phyloP scores from a whole-genome alignment of 2,888 invertebrate species.

The Aphidius colemani region DNA sequence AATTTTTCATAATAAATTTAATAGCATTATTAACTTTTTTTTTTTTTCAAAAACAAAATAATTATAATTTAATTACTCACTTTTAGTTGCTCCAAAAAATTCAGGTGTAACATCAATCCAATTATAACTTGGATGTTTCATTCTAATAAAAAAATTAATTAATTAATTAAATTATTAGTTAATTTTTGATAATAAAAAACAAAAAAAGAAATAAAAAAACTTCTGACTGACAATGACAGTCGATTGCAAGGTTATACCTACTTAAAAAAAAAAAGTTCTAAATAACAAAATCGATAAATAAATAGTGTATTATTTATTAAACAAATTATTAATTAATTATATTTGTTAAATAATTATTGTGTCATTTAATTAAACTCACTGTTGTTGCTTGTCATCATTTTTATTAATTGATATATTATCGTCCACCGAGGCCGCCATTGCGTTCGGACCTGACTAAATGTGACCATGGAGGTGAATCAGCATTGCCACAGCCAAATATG shows the following conservation, averaged over 20 bases:
- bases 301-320: constrained; percentile 5
- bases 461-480: no score
- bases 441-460: constrained; percentile 35
- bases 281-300: constrained; percentile 3
- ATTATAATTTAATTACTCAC: constrained; percentile 48
- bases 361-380: constrained; percentile 45
- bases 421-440: constrained; percentile 54
- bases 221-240: constrained; percentile 14
- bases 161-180: constrained; percentile 11
- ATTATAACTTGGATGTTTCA: constrained; percentile 60
- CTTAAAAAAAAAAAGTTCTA: constrained; percentile 1
- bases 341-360: constrained; percentile 1
- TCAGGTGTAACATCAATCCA: constrained; percentile 74
- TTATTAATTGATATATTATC: constrained; percentile 52
- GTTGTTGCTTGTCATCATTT: constrained; percentile 51
- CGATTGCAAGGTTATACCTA: constrained; percentile 28
- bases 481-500: no score
- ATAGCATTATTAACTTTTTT: no score
- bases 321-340: neutral
- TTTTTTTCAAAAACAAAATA: no score
- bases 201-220: no score
- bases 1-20: no score
- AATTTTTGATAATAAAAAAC: constrained; percentile 10
- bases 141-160: constrained; percentile 37
- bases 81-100: constrained; percentile 68